Evolutionary conservation across 2,888 invertebrate genomes (phyloP), one percentile per base, ranked within the genome.

Genomic region (Trilocha varians): DNA sequence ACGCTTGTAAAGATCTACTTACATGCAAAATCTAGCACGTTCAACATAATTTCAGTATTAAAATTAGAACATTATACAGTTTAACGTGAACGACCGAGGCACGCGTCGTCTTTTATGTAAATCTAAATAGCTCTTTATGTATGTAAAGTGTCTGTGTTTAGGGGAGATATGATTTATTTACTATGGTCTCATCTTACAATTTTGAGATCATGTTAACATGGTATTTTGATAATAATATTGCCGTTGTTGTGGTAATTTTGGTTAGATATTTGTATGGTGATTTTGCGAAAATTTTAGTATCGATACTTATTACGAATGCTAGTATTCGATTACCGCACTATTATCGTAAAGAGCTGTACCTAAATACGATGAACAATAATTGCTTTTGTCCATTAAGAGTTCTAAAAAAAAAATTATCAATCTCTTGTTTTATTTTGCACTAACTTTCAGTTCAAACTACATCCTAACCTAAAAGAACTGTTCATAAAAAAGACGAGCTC

Each of bases 11-110:
- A 2, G 6, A 2, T 25, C 4, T 25, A 11, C 11, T 1, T 25
- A 25, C 25, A 25, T 25, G 25, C 25, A 25, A 25, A 25, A n/a
- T n/a, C n/a, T 25, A 25, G 6, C 25, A 25, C 44, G 43, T 34
- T 25, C 25, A 25, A 25, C 25, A 4, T 11, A 3, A 25, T 9
- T 6, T 25, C 8, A 25, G 25, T 5, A 25, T 25, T 25, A 25
- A 25, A 25, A 25, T 25, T 25, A 25, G 25, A 25, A 25, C 25
- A 25, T 25, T 25, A 25, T 25, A 25, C 25, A 25, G 25, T 25
- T 25, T 25, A 25, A 25, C 25, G 11, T 25, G 8, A 25, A 25
- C 25, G 25, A 25, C 3, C 25, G 25, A 4, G 25, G 25, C 25
- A 25, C 25, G 25, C 25, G 25, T 25, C 25, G 25, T 3, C 25